Percentiles rank a stretch among this genome's conserved stretches.
Evolutionary conservation across 2,888 invertebrate species (phyloP).

Genomic region (Bimastos eiseni): DNA sequence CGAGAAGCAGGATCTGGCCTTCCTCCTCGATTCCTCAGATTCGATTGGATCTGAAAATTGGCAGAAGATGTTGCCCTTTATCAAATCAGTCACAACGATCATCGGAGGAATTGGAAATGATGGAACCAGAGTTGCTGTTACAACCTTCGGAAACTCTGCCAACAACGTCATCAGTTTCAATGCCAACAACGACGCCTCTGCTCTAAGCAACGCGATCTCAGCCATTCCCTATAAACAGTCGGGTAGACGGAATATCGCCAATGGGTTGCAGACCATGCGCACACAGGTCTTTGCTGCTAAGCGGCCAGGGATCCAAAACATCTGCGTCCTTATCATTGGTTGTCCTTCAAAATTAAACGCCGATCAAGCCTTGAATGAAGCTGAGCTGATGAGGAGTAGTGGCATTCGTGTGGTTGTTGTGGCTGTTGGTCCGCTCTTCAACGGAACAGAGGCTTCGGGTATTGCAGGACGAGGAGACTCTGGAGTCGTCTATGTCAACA

Average conservation of each 20-base stretch:
- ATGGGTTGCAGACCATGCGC: slow-evolving; percentile 3
- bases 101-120: not conserved
- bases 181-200: not conserved
- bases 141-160: not conserved
- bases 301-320: not conserved
- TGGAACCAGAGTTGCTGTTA: not conserved
- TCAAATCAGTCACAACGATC: not conserved
- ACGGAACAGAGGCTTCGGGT: slow-evolving; percentile 22
- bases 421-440: not conserved
- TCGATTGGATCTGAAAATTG: slow-evolving; percentile 8
- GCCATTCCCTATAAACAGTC: not conserved
- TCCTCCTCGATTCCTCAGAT: slow-evolving; percentile 27
- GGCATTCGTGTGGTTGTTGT: slow-evolving; percentile 9
- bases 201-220: not conserved
- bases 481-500: not conserved
- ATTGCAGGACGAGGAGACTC: slow-evolving; percentile 17
- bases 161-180: not conserved
- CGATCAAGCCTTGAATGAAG: not conserved
- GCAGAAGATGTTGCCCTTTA: not conserved
- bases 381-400: not conserved
- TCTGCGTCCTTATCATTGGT: slow-evolving; percentile 1
- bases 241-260: not conserved
- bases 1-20: not conserved
- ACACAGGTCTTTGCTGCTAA: not conserved
- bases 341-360: not conserved